Evolutionary conservation across 2,888 invertebrate genomes (phyloP).

Genomic region (Monopis laevigella): DNA sequence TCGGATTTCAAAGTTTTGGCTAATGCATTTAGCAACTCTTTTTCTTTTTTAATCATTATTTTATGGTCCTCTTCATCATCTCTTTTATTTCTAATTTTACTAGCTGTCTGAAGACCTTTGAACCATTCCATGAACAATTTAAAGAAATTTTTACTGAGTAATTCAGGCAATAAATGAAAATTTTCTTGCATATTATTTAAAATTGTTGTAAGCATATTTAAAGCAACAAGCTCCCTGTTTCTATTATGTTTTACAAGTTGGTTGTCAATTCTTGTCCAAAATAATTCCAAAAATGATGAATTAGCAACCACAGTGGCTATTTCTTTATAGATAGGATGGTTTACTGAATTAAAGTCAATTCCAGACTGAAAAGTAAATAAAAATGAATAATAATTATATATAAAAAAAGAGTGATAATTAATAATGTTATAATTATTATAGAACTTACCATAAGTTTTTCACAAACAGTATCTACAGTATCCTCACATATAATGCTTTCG

Average conservation of each 20-base stretch:
- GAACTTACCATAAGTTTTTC: conserved; percentile 71
- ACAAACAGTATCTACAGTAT: conserved; percentile 63
- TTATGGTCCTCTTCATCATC: conserved; percentile 56
- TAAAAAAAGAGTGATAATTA: conserved; percentile 12
- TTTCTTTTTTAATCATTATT: conserved; percentile 64
- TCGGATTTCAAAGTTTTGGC: conserved; percentile 57
- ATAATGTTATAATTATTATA: conserved; percentile 9
- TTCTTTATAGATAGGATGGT: conserved; percentile 73
- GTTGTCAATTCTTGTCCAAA: conserved; percentile 65
- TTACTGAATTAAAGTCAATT: conserved; percentile 62
- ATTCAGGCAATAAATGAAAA: conserved; percentile 52
- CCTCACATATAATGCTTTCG: conserved; percentile 64
- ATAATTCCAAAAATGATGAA: conserved; percentile 56
- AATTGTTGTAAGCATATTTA: conserved; percentile 68
- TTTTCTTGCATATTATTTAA: conserved; percentile 57
- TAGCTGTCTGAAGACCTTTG: conserved; percentile 65
- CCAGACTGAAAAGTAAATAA: conserved; percentile 69
- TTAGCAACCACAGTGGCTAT: conserved; percentile 64
- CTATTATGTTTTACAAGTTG: conserved; percentile 54
- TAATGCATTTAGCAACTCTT: conserved; percentile 59
- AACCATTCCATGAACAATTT: conserved; percentile 71
- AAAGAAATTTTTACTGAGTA: conserved; percentile 73
- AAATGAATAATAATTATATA: no score
- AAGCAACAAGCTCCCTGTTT: conserved; percentile 68
- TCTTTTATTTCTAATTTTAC: conserved; percentile 61